These are phyloP conservation scores for Caenorhabditis briggsae DNA, from an alignment of 1,140 invertebrate species.

Conservation along the genomic window DNA sequence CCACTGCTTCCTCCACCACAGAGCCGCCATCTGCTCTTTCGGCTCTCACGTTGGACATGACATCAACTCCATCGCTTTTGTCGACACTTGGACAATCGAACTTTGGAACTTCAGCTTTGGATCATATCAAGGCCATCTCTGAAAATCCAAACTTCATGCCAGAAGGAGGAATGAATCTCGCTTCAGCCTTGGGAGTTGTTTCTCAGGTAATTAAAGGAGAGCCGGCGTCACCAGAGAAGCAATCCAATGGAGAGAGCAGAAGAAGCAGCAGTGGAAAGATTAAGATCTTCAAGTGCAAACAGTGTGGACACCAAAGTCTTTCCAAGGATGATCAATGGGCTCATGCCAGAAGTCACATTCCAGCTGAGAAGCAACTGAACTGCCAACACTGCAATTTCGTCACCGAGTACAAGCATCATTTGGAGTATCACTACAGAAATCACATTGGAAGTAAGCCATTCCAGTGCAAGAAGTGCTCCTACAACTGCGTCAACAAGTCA, in stretches of 20 bases:
- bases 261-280: constrained; percentile 67
- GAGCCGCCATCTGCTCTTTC: constrained; percentile 22
- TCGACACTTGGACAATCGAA: constrained; percentile 6
- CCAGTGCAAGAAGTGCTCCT: constrained; percentile 91
- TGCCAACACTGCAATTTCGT: constrained; percentile 95
- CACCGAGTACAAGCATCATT: constrained; percentile 97
- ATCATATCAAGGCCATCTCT: constrained; percentile 63
- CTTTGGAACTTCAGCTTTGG: constrained; percentile 56
- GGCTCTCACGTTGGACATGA: constrained; percentile 36
- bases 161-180: constrained; percentile 57
- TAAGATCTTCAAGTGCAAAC: constrained; percentile 91
- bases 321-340: constrained; percentile 80
- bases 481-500: constrained; percentile 97
- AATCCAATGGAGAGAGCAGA: constrained; percentile 39
- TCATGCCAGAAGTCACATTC: constrained; percentile 87
- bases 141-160: constrained; percentile 58
- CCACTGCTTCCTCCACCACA: constrained; percentile 8
- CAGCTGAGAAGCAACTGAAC: constrained; percentile 89
- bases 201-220: constrained; percentile 20
- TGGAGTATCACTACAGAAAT: constrained; percentile 96
- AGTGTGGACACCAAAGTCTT: constrained; percentile 83
- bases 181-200: constrained; percentile 31
- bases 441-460: constrained; percentile 96
- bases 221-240: constrained; percentile 10
- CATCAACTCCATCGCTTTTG: constrained; percentile 20